Base-by-base conservation (phyloP, 2,888 invertebrate genomes). In the Melanostoma scalare region DNA sequence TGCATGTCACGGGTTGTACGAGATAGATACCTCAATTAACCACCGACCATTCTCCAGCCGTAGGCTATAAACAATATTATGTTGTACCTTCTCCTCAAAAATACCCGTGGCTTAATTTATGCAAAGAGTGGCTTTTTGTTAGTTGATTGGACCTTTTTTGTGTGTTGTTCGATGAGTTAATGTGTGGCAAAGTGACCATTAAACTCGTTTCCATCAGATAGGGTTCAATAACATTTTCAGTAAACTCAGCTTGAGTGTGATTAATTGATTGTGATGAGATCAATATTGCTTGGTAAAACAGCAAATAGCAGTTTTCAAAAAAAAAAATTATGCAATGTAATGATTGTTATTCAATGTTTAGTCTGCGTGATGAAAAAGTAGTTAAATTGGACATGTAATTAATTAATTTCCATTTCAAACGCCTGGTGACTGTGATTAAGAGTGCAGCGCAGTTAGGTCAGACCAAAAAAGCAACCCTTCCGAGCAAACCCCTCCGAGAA, bases 21-120 rank as follows among this genome's bases (percentile, higher is more conserved):
- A 81, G 65, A 76, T 72, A 60, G 76, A 81, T 81, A 63, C 65
- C 36, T 76, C 80, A 76, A 81, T 81, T 81, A 65, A 46, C 61
- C 30, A 42, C 44, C 6, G 35, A 35, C 76, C 80, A 80, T 81
- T 81, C 81, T 81, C 81, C 30, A n/a, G 67, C 81, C 71, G 65
- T 44, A 33, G 76, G 81, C 67, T 48, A 72, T 65, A 31, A 67
- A 76, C 30, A 55, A 65, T 58, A 48, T 61, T 35, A 61, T 31
- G 38, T 53, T 31, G 20, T 72, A 76, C 81, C 76, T 76, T 81
- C 81, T 81, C 71, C 53, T 58, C 30, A 55, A 67, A 40, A 6
- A 48, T 36, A 30, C 48, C 30, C 30, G 38, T 63, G 9, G 75
- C 65, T 35, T 55, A 65, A 71, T 60, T 75, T 76, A 81, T 75